phyloP scores from a whole-genome alignment of 2,888 invertebrate genomes.

The Rotaria magnacalcarata region DNA sequence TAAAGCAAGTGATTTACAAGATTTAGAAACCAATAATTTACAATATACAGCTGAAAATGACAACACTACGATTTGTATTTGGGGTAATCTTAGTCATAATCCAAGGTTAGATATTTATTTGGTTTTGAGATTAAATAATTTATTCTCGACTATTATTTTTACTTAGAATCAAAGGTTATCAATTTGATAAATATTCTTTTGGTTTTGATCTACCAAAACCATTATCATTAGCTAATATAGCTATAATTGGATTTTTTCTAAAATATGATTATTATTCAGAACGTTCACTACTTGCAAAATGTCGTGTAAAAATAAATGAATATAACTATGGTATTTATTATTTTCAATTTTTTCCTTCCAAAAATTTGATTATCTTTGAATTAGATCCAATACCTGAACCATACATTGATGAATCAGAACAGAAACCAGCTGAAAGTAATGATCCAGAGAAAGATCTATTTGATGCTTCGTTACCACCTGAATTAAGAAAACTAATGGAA shows the following conservation, averaged over 20 bases:
- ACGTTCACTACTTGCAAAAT: constrained; percentile 52
- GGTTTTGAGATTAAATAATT: too few species aligned
- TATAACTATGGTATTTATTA: constrained; percentile 46
- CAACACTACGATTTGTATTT: constrained; percentile 54
- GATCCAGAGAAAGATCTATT: constrained; percentile 45
- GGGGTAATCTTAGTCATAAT: constrained; percentile 59
- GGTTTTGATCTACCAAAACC: constrained; percentile 57
- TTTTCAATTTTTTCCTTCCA: neutral
- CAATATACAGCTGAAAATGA: constrained; percentile 52
- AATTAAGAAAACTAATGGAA: constrained; percentile 40
- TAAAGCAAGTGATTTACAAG: constrained; percentile 52
- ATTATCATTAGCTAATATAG: constrained; percentile 55
- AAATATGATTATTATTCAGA: constrained; percentile 57
- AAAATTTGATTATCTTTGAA: constrained; percentile 36
- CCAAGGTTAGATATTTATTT: constrained; percentile 51
- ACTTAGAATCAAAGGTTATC: constrained; percentile 54
- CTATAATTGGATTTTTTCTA: constrained; percentile 53
- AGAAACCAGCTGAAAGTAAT: constrained; percentile 57
- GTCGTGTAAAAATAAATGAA: constrained; percentile 51
- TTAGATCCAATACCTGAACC: constrained; percentile 41
- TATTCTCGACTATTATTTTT: neutral
- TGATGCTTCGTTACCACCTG: constrained; percentile 38
- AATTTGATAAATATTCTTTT: constrained; percentile 54
- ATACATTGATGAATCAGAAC: constrained; percentile 49
- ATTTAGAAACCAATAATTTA: constrained; percentile 57